A percentile compares a stretch with the other conserved stretches of the same genome.
Evolutionary conservation across 2,113 vertebrate species (phyloP).

Genomic region (Oryzias curvinotus): DNA sequence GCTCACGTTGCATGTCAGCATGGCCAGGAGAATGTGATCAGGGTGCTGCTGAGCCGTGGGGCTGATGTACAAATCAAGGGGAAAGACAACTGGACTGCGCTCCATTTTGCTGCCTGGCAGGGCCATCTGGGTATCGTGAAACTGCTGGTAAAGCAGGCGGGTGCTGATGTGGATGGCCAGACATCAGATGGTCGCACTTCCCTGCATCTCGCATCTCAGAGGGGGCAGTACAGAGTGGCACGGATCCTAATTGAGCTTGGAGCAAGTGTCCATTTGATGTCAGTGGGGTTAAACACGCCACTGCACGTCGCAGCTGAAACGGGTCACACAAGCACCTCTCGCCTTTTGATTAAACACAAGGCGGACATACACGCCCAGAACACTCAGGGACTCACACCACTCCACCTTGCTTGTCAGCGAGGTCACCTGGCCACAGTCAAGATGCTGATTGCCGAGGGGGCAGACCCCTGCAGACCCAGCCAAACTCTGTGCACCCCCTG

Average conservation of each 20-base stretch:
- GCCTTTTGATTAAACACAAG: constrained; percentile 87
- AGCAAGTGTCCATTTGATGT: constrained; percentile 76
- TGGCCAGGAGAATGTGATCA: constrained; percentile 88
- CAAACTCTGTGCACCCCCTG: constrained; percentile 75
- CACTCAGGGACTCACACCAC: constrained; percentile 79
- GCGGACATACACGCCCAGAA: constrained; percentile 79
- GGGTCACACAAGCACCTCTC: constrained; percentile 92
- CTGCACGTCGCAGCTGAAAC: constrained; percentile 92
- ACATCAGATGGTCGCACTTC: constrained; percentile 88
- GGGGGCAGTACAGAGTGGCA: constrained; percentile 93
- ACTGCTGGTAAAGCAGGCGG: constrained; percentile 88
- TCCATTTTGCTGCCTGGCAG: constrained; percentile 94
- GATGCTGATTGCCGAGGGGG: constrained; percentile 86
- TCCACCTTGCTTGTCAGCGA: constrained; percentile 84
- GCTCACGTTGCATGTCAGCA: constrained; percentile 95
- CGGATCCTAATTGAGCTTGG: constrained; percentile 89
- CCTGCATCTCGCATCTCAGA: constrained; percentile 89
- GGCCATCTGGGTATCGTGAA: constrained; percentile 92
- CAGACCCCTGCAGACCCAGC: constrained; percentile 67
- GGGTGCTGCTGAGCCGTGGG: constrained; percentile 86
- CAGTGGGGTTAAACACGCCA: constrained; percentile 73
- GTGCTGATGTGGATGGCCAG: constrained; percentile 82
- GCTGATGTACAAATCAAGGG: constrained; percentile 81
- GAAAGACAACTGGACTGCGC: constrained; percentile 89
- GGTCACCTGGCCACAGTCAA: constrained; percentile 87